Base-by-base conservation (phyloP, 2,113 vertebrate species). In the Eublepharis macularius region DNA sequence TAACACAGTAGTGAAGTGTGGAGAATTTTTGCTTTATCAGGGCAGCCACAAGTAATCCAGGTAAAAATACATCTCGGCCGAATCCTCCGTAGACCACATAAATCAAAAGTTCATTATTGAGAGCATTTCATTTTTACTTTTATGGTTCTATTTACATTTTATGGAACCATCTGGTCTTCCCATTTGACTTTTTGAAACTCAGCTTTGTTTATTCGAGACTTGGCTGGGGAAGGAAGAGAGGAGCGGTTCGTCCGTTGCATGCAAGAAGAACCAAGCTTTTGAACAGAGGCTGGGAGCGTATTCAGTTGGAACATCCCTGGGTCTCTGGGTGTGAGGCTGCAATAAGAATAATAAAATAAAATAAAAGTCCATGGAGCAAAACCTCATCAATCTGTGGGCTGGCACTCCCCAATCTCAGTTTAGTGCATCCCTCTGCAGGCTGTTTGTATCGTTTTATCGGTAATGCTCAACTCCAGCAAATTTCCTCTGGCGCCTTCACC, bases 81-180 rank as follows among this genome's bases (percentile, higher is more conserved):
- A 88, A 84, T 87, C 93, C 89, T 82, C 85, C 82, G 76, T 76
- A 83, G 90, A 12, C 86, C 60, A 81, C 78, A 43, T 92, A 93
- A 90, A 92, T 92, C 90, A 91, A 85, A 92, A 96, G 91, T 92
- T 93, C 94, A 95, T 94, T 86, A 32, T 80, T 83, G 24, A 34
- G 92, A 95, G 86, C 74, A 75, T 86, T 75, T 87, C 83, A 12
- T 91, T 85, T 92, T 80, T 88, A 90, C 90, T 93, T 95, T 95
- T 94, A 93, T 93, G 83, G 2, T 88, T 82, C 77, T 92, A 83
- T 94, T 96, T 95, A 92, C 92, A 92, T 95, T 96, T 95, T 94
- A 94, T 91, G 92, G 92, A 93, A 83, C 91, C 94, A 94, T 94
- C 94, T 97, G 95, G 89, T 92, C 89, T 85, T 91, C 89, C 89